These are phyloP conservation scores for Paramormyrops hopkinsi DNA, from an alignment of 2,797 vertebrate genomes.

Conservation along the genomic window DNA sequence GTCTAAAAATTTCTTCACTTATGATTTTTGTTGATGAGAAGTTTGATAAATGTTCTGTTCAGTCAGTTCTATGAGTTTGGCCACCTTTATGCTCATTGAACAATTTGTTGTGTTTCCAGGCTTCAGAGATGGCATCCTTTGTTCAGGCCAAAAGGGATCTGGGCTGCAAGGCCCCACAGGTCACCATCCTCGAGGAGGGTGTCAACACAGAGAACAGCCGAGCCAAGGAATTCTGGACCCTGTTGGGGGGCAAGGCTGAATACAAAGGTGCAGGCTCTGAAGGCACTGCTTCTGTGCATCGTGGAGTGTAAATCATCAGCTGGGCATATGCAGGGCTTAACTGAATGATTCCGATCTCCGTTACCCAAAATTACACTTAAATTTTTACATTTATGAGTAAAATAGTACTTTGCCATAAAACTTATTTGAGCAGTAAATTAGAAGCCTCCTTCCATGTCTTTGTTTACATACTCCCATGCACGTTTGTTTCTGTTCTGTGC, in stretches of 20 bases:
- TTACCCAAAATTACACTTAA: background rate
- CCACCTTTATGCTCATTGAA: background rate
- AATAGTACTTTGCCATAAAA: background rate
- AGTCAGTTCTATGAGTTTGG: background rate
- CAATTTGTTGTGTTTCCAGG: conserved; percentile 41
- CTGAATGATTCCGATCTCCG: background rate
- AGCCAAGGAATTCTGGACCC: conserved; percentile 71
- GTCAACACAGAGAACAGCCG: conserved; percentile 64
- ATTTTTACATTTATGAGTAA: background rate
- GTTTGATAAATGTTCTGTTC: background rate
- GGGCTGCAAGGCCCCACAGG: conserved; percentile 67
- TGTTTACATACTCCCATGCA: background rate
- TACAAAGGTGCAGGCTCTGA: conserved; percentile 59
- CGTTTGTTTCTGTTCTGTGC: background rate
- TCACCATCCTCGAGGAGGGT: conserved; percentile 68
- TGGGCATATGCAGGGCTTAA: background rate
- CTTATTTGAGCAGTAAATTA: background rate
- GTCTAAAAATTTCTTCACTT: background rate
- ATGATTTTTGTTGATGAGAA: background rate
- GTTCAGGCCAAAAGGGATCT: conserved; percentile 71
- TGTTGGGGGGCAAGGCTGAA: conserved; percentile 62
- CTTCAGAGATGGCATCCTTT: conserved; percentile 68
- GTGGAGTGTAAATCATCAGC: background rate
- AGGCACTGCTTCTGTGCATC: background rate
- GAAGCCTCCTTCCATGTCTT: background rate